A percentile compares a stretch with the other conserved stretches of the same genome.
These are phyloP conservation scores for Drosophila watanabei DNA, from an alignment of 1,140 invertebrate species.

Conservation along the genomic window DNA sequence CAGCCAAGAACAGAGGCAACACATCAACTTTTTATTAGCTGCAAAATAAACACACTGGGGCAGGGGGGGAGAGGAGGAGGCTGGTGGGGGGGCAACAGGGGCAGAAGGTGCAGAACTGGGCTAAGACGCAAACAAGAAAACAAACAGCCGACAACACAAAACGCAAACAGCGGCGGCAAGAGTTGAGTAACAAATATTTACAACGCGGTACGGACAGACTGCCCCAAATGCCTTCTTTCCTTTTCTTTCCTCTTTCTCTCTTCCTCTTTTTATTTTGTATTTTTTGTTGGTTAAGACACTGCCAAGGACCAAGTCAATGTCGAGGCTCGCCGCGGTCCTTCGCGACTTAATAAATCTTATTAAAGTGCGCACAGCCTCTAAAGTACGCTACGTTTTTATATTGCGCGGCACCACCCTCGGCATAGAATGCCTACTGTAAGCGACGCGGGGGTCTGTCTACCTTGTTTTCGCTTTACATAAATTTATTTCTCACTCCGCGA, in stretches of 20 bases:
- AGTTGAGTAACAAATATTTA: conserved; percentile 83
- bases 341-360: conserved; percentile 80
- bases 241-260: conserved; percentile 11
- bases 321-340: conserved; percentile 29
- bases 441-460: conserved; percentile 43
- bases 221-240: conserved; percentile 4
- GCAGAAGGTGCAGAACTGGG: conserved; percentile 7
- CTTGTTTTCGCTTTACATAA: conserved; percentile 60
- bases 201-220: conserved; percentile 45
- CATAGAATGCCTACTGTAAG: conserved; percentile 23
- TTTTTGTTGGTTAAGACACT: conserved; percentile 57
- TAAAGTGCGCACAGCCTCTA: conserved; percentile 72
- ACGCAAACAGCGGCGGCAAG: conserved; percentile 72
- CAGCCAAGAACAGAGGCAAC: conserved; percentile 45
- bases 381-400: conserved; percentile 61
- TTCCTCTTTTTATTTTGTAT: conserved; percentile 8
- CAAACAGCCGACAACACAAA: conserved; percentile 68
- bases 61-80: not conserved
- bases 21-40: conserved; percentile 80
- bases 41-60: conserved; percentile 59
- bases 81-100: not conserved
- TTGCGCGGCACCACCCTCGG: conserved; percentile 7
- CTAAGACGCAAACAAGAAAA: conserved; percentile 55
- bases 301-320: conserved; percentile 63
- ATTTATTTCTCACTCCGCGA: conserved; percentile 46